Conservation (phyloP, 2,888 invertebrate species). For the Sinopyrophorus schimmeli region DNA sequence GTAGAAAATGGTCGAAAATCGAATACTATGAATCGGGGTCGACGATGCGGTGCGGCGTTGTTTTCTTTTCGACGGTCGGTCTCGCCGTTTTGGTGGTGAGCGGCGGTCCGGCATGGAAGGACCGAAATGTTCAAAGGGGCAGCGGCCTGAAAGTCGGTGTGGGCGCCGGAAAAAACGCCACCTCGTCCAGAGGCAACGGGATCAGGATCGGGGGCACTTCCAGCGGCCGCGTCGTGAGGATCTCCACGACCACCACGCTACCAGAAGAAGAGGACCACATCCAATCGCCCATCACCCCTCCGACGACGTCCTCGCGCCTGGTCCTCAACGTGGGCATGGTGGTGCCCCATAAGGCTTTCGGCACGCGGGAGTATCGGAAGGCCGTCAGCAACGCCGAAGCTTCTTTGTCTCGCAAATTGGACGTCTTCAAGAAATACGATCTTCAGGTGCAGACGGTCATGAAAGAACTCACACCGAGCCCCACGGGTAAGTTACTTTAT, state of each 20-base stretch:
- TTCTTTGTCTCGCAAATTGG: slow-evolving; percentile 66
- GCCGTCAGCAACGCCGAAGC: slow-evolving; percentile 70
- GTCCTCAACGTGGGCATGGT: slow-evolving; percentile 70
- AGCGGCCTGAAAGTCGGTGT: slow-evolving; percentile 50
- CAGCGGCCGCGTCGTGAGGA: slow-evolving; percentile 38
- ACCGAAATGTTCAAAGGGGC: slow-evolving; percentile 50
- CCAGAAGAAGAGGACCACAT: slow-evolving; percentile 51
- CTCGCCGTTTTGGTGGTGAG: slow-evolving; percentile 52
- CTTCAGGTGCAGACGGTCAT: slow-evolving; percentile 70
- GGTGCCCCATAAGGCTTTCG: slow-evolving; percentile 77
- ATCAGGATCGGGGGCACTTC: slow-evolving; percentile 48
- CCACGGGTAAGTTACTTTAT: slow-evolving; percentile 69
- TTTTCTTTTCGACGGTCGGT: slow-evolving; percentile 48
- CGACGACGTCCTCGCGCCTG: slow-evolving; percentile 31
- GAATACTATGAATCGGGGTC: too few species aligned
- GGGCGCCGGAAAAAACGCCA: slow-evolving; percentile 44
- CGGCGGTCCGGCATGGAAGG: slow-evolving; percentile 54
- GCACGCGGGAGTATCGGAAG: slow-evolving; percentile 71
- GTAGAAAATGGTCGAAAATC: too few species aligned
- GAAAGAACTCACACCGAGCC: slow-evolving; percentile 76
- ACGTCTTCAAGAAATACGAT: slow-evolving; percentile 69
- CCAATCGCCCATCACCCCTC: slow-evolving; percentile 43
- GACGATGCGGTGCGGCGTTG: too few species aligned
- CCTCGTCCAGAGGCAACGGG: slow-evolving; percentile 50
- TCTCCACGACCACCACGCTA: slow-evolving; percentile 38